A percentile compares a stretch with the other conserved stretches of the same genome.
Evolutionary conservation across 2,113 vertebrate genomes (phyloP).

Genomic region (Emydocephalus ijimae): DNA sequence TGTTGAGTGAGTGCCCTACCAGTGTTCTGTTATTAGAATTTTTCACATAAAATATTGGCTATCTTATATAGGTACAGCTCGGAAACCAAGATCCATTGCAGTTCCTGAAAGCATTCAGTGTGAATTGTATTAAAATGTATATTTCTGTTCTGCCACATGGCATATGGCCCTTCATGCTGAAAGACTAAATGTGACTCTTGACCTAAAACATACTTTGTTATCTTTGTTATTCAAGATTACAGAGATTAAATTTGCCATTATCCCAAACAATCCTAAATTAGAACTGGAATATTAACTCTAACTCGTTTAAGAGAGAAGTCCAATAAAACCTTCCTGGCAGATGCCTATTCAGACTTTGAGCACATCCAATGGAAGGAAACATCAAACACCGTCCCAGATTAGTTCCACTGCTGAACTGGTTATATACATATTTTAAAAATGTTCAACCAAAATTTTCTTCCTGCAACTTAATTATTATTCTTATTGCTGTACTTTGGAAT

Average conservation of each 20-base stretch:
- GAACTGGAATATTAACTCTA: neutral
- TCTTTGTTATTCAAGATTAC: neutral
- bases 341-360: neutral
- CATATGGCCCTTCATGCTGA: neutral
- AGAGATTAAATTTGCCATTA: neutral
- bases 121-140: neutral
- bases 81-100: neutral
- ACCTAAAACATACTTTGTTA: neutral
- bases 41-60: neutral
- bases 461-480: neutral
- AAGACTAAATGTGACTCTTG: neutral
- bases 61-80: neutral
- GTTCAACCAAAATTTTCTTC: neutral
- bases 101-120: neutral
- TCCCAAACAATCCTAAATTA: neutral
- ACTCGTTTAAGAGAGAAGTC: neutral
- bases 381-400: neutral
- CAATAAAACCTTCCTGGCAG: neutral
- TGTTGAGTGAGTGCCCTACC: neutral
- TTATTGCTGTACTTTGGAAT: neutral
- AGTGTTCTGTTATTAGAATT: neutral
- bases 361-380: neutral
- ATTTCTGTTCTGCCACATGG: neutral
- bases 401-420: neutral
- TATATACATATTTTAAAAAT: neutral